Base-by-base conservation (phyloP, 1,140 invertebrate genomes). In the Babylonia areolata region DNA sequence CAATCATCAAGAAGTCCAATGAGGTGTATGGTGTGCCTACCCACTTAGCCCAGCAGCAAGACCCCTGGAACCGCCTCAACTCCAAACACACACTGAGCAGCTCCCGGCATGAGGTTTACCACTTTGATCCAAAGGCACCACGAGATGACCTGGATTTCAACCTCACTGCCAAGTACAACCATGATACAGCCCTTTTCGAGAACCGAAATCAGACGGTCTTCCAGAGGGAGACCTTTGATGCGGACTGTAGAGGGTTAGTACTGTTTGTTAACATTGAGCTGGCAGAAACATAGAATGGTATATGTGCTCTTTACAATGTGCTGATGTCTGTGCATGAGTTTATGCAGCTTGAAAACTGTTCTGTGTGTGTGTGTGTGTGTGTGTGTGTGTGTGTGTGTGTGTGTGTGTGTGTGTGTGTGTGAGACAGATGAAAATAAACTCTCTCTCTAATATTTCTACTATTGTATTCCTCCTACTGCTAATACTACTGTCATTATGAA, bases 61-160 rank as follows among this genome's bases (percentile, higher is more conserved):
- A 94, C 73, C 94, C 94, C 33, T 95, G 94, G 94, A 90, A 91
- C n/a, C 86, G 94, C 54, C 87, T 95, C 11, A 92, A 93, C 84
- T 79, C 46, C 12, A 93, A 88, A 54, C 89, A 88, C 46, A 95
- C 94, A 37, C 88, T 94, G 39, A 90, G 91, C 31, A 93, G 91
- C 37, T 90, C 91, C 3, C 86, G 94, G 28, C 87, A 91, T 77
- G 92, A 94, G 85, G 90, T 92, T 17, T 93, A 90, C 69, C 91
- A 93, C 85, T 88, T 87, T 86, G 94, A 94, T 80, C 92, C 94
- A 17, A 84, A 91, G 80, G 93, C 93, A 28, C 94, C 94, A 64
- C 90, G 88, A 33, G 94, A 95, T 88, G 92, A 90, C 79, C 87
- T 95, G 31, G 94, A 95, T 85, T 94, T 95, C 91, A 85, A 94